Conservation (phyloP, 1,140 invertebrate species). For the Aporrectodea caliginosa region DNA sequence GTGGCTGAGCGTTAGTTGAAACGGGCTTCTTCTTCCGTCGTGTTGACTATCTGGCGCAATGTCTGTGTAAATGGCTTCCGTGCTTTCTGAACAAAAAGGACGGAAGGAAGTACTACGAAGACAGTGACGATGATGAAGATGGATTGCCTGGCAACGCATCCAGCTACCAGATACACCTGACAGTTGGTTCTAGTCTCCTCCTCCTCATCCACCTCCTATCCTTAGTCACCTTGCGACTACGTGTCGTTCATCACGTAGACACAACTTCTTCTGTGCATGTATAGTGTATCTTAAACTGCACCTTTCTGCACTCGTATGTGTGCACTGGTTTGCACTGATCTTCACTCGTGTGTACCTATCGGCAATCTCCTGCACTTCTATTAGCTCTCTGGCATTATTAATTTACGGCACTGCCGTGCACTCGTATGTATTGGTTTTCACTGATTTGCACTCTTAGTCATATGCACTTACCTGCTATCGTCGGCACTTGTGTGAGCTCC, state of each 20-base stretch:
- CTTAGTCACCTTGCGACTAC: no score
- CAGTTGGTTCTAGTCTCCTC: not conserved
- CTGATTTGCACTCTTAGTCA: not conserved
- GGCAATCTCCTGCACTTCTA: not conserved
- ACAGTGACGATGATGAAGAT: not conserved
- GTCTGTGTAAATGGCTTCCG: not conserved
- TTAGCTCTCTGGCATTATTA: not conserved
- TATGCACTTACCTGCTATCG: not conserved
- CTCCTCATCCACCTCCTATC: not conserved
- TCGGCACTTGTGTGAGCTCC: not conserved
- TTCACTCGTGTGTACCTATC: not conserved
- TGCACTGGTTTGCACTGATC: no score
- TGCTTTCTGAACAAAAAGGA: not conserved
- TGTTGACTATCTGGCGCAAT: not conserved
- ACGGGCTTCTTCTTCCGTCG: not conserved
- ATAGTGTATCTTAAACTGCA: not conserved
- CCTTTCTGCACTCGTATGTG: no score
- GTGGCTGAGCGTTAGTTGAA: not conserved
- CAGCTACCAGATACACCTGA: not conserved
- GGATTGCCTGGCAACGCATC: not conserved
- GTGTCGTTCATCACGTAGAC: not conserved
- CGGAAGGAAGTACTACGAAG: not conserved
- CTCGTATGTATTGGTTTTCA: not conserved
- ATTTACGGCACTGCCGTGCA: not conserved
- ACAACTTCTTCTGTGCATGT: not conserved